A percentile compares a stretch with the other conserved stretches of the same genome.
Conservation (phyloP, 1,140 invertebrate species). For the Bombus fervidus region DNA sequence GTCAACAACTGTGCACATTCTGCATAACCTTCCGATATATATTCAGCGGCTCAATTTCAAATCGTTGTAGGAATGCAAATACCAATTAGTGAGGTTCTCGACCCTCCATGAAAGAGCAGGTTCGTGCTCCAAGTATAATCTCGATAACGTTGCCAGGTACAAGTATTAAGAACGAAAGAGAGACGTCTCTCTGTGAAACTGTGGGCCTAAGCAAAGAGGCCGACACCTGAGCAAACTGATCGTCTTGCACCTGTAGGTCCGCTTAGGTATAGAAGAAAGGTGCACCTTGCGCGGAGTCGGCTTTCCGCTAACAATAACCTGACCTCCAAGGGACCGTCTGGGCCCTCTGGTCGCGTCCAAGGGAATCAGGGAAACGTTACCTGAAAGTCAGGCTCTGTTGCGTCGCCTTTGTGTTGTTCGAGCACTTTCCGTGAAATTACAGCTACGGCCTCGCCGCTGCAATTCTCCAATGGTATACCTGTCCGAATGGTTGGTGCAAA, state of each 20-base stretch:
- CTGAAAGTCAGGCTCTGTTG: constrained; percentile 41
- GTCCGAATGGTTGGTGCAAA: constrained; percentile 33
- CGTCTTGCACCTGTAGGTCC: constrained; percentile 40
- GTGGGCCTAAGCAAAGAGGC: constrained; percentile 19
- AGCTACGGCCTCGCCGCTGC: constrained; percentile 1
- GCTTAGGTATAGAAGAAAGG: neutral
- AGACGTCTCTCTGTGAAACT: neutral
- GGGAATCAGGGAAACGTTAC: constrained; percentile 47
- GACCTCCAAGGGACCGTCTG: constrained; percentile 3
- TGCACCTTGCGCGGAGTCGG: constrained; percentile 37
- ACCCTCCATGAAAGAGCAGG: neutral
- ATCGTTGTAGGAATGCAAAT: neutral
- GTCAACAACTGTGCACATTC: too few relatives aligned
- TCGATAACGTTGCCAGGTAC: neutral
- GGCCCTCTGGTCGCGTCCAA: neutral
- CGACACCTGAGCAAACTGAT: constrained; percentile 56
- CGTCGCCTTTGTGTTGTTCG: constrained; percentile 21
- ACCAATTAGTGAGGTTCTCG: neutral
- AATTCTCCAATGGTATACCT: constrained; percentile 20
- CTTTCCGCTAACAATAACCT: constrained; percentile 49
- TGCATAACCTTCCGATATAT: too few relatives aligned
- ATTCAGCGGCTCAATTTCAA: neutral
- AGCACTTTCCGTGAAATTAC: constrained; percentile 56
- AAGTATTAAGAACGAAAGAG: constrained; percentile 3
- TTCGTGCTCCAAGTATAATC: constrained; percentile 2